Conservation (phyloP, 2,113 vertebrate genomes). For the Microtus oregoni region DNA sequence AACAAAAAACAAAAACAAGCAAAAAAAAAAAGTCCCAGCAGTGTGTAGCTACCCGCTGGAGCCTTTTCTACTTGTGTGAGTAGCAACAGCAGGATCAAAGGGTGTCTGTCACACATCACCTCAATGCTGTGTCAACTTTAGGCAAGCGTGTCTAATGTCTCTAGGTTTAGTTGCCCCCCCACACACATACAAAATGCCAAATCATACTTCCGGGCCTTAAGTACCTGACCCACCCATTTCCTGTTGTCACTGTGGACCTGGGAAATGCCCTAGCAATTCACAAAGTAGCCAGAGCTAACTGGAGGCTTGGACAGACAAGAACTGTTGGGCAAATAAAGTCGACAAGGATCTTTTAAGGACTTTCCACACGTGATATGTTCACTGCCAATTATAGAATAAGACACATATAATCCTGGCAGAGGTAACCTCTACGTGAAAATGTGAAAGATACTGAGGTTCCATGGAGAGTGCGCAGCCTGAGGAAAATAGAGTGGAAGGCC, state of each 20-base stretch:
- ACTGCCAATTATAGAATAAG: not conserved
- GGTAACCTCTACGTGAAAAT: not conserved
- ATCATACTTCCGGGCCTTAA: not conserved
- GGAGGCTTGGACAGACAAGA: not conserved
- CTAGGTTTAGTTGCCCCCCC: too few relatives aligned
- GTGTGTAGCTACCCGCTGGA: not conserved
- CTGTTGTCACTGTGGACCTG: not conserved
- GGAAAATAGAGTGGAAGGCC: not conserved
- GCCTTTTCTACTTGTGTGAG: not conserved
- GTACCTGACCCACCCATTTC: not conserved
- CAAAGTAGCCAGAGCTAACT: not conserved
- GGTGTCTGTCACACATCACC: not conserved
- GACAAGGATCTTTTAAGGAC: not conserved
- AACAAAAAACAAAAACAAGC: too few relatives aligned
- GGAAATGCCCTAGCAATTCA: not conserved
- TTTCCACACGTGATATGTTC: not conserved
- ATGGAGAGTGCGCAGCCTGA: not conserved
- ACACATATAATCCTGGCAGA: not conserved
- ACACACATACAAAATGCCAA: not conserved
- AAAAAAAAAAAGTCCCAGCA: not conserved
- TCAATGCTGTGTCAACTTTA: not conserved
- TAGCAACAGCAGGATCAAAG: not conserved
- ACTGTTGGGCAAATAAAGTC: not conserved
- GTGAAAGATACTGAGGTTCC: not conserved
- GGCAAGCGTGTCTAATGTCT: not conserved